Conservation (phyloP, 2,797 vertebrate genomes). For the Crocidura indochinensis region DNA sequence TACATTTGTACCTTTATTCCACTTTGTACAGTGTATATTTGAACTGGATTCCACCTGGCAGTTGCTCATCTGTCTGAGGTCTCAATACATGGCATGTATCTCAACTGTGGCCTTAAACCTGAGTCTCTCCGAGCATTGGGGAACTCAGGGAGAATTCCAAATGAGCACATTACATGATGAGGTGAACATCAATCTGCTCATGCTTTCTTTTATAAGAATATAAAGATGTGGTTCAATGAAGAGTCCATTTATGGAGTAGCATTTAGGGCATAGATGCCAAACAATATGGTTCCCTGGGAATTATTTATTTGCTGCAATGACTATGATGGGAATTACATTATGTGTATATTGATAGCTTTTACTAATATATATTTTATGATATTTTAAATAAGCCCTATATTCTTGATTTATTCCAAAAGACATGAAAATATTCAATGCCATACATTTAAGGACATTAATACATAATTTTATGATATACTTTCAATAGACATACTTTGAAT, state of each 20-base stretch:
- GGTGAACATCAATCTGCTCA: not conserved
- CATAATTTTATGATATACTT: not conserved
- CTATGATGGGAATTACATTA: not conserved
- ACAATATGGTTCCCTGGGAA: not conserved
- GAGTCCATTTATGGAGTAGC: not conserved
- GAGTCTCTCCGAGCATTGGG: not conserved
- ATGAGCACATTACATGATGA: too few relatives aligned
- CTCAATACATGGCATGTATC: not conserved
- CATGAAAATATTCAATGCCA: not conserved
- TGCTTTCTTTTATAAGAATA: not conserved
- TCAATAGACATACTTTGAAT: too few relatives aligned
- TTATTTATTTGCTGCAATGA: not conserved
- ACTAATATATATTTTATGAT: not conserved
- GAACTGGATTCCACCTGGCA: not conserved
- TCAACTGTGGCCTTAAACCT: not conserved
- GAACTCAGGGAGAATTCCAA: not conserved
- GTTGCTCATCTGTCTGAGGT: not conserved
- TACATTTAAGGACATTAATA: not conserved
- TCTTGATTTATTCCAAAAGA: not conserved
- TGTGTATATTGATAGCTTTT: not conserved
- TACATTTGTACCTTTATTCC: not conserved
- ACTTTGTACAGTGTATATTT: not conserved
- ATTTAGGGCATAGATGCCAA: not conserved
- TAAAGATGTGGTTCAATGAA: not conserved
- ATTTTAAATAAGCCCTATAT: slow-evolving; percentile 15